Evolutionary conservation across 2,113 vertebrate species (phyloP).

Genomic region (Corvus moneduloides): DNA sequence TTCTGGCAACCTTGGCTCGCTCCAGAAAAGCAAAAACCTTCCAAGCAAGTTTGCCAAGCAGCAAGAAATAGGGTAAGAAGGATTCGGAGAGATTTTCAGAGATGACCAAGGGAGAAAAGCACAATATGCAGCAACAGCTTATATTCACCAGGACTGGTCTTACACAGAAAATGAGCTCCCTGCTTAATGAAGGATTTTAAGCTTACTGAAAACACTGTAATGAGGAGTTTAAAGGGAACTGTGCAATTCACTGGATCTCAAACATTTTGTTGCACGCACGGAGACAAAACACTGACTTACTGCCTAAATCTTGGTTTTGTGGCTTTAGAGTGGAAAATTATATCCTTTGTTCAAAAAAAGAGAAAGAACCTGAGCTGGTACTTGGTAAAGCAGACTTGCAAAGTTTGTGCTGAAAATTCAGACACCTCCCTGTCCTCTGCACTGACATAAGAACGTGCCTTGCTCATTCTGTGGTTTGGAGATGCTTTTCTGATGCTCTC

Average conservation of each 20-base stretch:
- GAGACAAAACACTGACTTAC: background rate
- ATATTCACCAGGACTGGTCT: background rate
- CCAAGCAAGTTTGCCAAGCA: background rate
- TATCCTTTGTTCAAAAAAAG: background rate
- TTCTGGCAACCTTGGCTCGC: background rate
- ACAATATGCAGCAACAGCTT: background rate
- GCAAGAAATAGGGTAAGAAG: background rate
- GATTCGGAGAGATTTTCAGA: background rate
- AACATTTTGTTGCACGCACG: background rate
- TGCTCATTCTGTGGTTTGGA: background rate
- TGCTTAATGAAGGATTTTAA: slow-evolving; percentile 24
- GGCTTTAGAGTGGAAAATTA: background rate
- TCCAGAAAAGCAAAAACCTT: background rate
- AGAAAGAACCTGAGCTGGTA: background rate
- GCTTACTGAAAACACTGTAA: background rate
- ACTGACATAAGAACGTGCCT: background rate
- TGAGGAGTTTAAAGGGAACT: background rate
- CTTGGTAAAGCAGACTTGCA: background rate
- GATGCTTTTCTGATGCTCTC: background rate
- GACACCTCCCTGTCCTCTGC: background rate
- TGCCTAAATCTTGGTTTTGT: background rate
- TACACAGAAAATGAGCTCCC: slow-evolving; percentile 7
- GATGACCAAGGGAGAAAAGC: background rate
- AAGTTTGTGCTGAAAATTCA: background rate
- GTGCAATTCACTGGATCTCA: background rate